Percentiles rank a stretch among this genome's conserved stretches.
These are phyloP conservation scores for Hemiscyllium ocellatum DNA, from an alignment of 2,113 vertebrate species.

Conservation along the genomic window DNA sequence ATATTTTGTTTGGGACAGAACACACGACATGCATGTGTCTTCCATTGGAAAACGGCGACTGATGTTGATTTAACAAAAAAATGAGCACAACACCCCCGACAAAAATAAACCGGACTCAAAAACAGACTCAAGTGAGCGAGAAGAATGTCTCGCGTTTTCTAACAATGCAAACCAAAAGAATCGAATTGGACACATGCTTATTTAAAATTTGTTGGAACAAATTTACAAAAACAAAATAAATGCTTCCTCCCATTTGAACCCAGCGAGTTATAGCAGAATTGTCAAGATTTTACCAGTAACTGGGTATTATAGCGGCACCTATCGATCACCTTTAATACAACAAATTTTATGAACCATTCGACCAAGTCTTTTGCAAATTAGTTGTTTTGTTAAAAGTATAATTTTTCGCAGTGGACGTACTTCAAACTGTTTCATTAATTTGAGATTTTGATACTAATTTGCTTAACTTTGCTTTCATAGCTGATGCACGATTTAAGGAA, in stretches of 20 bases:
- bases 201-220: slow-evolving; percentile 30
- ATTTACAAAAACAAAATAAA: slow-evolving; percentile 34
- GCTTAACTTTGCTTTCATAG: neutral
- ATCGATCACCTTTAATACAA: neutral
- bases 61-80: neutral
- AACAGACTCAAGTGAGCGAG: neutral
- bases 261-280: neutral
- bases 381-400: neutral
- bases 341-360: neutral
- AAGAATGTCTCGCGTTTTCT: neutral
- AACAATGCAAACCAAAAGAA: neutral
- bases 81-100: neutral
- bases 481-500: neutral
- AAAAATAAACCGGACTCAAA: slow-evolving; percentile 1
- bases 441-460: neutral
- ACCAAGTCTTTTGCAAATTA: neutral
- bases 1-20: neutral
- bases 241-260: neutral
- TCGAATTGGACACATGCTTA: slow-evolving; percentile 24
- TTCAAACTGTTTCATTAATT: neutral
- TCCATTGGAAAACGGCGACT: neutral
- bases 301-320: slow-evolving; percentile 3
- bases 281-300: neutral
- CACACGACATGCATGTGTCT: neutral
- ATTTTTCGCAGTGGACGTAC: neutral